phyloP scores from a whole-genome alignment of 2,113 vertebrate species.

The Pionites leucogaster region DNA sequence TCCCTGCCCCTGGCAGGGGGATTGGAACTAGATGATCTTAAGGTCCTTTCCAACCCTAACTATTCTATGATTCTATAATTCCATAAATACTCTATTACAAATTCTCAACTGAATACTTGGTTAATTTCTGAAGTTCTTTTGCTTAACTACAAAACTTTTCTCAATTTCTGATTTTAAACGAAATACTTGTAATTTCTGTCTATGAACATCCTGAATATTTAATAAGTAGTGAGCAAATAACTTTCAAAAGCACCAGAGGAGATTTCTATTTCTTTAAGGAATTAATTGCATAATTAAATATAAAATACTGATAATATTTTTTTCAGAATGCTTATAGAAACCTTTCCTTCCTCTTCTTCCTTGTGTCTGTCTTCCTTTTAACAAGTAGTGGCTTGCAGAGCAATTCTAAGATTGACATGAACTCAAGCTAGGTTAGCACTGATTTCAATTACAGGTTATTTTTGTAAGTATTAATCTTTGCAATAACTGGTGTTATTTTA shows the following conservation, averaged over 20 bases:
- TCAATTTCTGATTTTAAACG: neutral
- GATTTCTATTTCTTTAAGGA: slow-evolving; percentile 24
- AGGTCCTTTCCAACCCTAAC: too few relatives aligned
- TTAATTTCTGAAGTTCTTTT: neutral
- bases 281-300: neutral
- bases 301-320: neutral
- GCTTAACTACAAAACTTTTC: neutral
- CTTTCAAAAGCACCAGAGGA: slow-evolving; percentile 5
- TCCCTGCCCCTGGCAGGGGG: too few relatives aligned
- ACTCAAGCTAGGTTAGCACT: neutral
- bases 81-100: neutral
- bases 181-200: neutral
- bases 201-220: slow-evolving; percentile 3
- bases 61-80: too few relatives aligned
- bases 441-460: neutral
- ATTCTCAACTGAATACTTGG: neutral
- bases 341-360: neutral
- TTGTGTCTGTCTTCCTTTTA: neutral
- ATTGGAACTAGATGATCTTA: too few relatives aligned
- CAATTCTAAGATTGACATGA: neutral
- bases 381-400: neutral
- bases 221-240: neutral
- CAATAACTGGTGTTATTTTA: neutral
- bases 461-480: neutral
- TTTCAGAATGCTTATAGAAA: neutral